Evolutionary conservation across 2,113 vertebrate genomes (phyloP).

Genomic region (Sinocyclocheilus grahami): DNA sequence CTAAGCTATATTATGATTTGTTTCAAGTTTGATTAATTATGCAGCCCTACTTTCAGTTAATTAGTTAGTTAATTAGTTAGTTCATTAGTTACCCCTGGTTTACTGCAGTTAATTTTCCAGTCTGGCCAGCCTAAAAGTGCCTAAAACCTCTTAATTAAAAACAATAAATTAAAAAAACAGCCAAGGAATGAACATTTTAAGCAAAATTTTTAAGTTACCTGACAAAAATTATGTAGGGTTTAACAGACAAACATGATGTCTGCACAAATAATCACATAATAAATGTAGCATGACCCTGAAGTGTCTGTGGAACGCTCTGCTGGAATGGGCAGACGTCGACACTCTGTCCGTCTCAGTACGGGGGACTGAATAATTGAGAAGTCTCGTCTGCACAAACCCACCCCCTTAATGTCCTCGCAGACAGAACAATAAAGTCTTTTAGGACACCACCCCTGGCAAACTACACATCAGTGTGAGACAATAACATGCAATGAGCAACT

Average conservation of each 20-base stretch:
- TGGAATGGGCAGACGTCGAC: conserved; percentile 47
- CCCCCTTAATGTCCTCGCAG: conserved; percentile 9
- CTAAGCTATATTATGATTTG: not conserved
- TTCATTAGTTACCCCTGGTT: not conserved
- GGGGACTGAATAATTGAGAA: conserved; percentile 56
- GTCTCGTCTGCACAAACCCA: conserved; percentile 34
- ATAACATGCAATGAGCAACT: not conserved
- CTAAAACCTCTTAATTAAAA: not conserved
- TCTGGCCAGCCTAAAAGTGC: not conserved
- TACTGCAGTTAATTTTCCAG: not conserved
- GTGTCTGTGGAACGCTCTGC: conserved; percentile 50
- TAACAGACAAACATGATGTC: not conserved
- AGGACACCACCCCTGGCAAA: conserved; percentile 12
- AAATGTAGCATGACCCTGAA: conserved; percentile 40
- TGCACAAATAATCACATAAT: conserved; percentile 9
- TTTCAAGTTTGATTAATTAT: not conserved
- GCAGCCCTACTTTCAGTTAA: not conserved
- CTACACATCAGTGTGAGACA: conserved; percentile 1
- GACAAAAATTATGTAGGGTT: not conserved
- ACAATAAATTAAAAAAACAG: too few species aligned
- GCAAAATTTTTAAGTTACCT: not conserved
- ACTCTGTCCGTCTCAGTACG: conserved; percentile 47
- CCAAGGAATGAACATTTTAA: not conserved
- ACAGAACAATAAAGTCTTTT: conserved; percentile 25
- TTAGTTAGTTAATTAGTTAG: not conserved